Percentiles rank a stretch among this genome's conserved stretches.
Conservation (phyloP, 2,888 invertebrate species). For the Peribatodes rhomboidaria region DNA sequence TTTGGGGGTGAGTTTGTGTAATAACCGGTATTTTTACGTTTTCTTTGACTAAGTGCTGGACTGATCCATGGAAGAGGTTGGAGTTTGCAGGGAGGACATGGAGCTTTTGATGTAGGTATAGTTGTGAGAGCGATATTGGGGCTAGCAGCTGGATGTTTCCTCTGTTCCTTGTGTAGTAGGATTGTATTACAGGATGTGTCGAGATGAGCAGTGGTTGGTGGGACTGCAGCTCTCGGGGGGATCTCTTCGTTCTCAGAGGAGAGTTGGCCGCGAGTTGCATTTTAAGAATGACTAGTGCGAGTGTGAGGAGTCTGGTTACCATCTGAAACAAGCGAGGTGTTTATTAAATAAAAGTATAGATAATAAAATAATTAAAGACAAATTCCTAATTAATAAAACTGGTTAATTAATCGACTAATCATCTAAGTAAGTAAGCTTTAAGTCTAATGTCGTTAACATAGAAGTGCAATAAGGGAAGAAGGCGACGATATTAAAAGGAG, state of each 20-base stretch:
- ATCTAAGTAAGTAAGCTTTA: background rate
- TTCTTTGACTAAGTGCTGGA: conserved; percentile 58
- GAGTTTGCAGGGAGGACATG: conserved; percentile 69
- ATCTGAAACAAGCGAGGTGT: conserved; percentile 57
- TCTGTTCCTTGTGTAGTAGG: conserved; percentile 35
- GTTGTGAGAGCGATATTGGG: conserved; percentile 59
- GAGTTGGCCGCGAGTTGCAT: conserved; percentile 52
- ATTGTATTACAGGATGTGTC: conserved; percentile 41
- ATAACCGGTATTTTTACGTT: conserved; percentile 60
- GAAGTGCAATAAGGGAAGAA: background rate
- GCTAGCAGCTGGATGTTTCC: conserved; percentile 47
- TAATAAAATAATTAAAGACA: too few species aligned
- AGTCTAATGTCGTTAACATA: background rate
- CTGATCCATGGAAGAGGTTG: conserved; percentile 60
- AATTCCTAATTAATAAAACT: too few species aligned
- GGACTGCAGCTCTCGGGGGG: conserved; percentile 37
- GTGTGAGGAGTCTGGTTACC: conserved; percentile 53
- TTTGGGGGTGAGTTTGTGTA: conserved; percentile 62
- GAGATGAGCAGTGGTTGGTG: conserved; percentile 42
- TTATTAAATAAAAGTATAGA: too few species aligned
- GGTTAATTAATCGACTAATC: too few species aligned
- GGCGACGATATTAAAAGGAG: conserved; percentile 22
- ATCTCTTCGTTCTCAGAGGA: conserved; percentile 48
- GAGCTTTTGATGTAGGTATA: conserved; percentile 61
- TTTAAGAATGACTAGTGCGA: conserved; percentile 51